phyloP scores from a whole-genome alignment of 1,140 invertebrate species.

The Gonatopus flavifemur region DNA sequence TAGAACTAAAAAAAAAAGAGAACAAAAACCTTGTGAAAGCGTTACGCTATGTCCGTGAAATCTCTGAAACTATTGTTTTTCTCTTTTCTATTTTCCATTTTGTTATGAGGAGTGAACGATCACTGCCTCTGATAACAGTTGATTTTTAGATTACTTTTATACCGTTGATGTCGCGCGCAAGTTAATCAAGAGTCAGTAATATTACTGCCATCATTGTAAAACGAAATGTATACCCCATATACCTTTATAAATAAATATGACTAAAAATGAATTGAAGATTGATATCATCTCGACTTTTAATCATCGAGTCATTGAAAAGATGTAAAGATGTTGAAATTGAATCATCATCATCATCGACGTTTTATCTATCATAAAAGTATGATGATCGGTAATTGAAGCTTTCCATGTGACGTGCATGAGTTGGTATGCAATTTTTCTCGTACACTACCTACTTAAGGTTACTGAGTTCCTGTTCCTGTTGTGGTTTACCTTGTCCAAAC shows the following conservation, averaged over 20 bases:
- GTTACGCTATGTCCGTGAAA: too few relatives aligned
- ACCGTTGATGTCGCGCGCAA: constrained; percentile 45
- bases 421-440: constrained; percentile 32
- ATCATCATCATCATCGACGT: too few relatives aligned
- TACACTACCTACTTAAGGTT: constrained; percentile 26
- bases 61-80: constrained; percentile 20
- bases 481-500: constrained; percentile 33
- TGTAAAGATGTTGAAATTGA: too few relatives aligned
- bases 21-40: too few relatives aligned
- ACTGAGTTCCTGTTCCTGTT: constrained; percentile 29
- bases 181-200: constrained; percentile 45
- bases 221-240: constrained; percentile 49
- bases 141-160: constrained; percentile 47
- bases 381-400: too few relatives aligned
- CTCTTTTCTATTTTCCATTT: not conserved
- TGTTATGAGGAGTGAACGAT: constrained; percentile 30
- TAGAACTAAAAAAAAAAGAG: too few relatives aligned
- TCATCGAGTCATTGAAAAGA: too few relatives aligned
- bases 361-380: too few relatives aligned
- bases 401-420: constrained; percentile 12
- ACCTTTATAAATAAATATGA: constrained; percentile 52
- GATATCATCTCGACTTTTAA: too few relatives aligned
- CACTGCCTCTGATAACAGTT: constrained; percentile 40
- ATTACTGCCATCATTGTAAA: constrained; percentile 50
- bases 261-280: constrained; percentile 12